These are phyloP conservation scores for Drosophila fulvimacula DNA, from an alignment of 2,888 invertebrate species.

Conservation along the genomic window DNA sequence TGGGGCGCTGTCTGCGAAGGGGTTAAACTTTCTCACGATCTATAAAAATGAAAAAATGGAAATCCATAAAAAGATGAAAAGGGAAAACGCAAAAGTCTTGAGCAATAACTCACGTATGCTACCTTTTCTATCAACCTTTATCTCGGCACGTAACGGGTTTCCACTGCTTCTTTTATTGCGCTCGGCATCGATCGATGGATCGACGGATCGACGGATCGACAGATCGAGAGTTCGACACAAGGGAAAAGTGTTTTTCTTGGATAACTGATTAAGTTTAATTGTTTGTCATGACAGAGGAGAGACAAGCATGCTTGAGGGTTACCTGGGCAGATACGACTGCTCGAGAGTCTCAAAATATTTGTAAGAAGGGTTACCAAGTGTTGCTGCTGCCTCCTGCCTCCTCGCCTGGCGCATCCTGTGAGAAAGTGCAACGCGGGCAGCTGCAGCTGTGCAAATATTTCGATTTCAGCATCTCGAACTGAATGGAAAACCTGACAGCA, in stretches of 20 bases:
- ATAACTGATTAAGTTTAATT: slow-evolving; percentile 66
- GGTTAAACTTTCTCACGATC: slow-evolving; percentile 81
- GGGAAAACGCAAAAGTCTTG: slow-evolving; percentile 57
- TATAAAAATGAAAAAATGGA: slow-evolving; percentile 58
- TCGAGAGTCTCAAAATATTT: slow-evolving; percentile 59
- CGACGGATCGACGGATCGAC: slow-evolving; percentile 38
- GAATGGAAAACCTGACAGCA: neutral
- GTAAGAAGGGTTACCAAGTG: slow-evolving; percentile 44
- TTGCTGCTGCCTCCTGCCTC: slow-evolving; percentile 1
- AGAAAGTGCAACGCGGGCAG: slow-evolving; percentile 19
- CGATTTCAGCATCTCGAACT: slow-evolving; percentile 10
- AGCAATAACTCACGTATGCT: slow-evolving; percentile 52
- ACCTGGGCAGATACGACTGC: slow-evolving; percentile 20
- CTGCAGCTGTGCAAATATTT: slow-evolving; percentile 33
- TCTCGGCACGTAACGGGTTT: slow-evolving; percentile 51
- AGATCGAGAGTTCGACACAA: slow-evolving; percentile 14
- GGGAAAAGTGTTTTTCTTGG: slow-evolving; percentile 67
- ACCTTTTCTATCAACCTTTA: slow-evolving; percentile 17
- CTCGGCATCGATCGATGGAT: slow-evolving; percentile 32
- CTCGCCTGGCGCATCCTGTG: slow-evolving; percentile 18
- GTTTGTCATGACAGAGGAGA: slow-evolving; percentile 49
- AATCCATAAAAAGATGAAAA: slow-evolving; percentile 62
- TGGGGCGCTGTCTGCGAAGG: slow-evolving; percentile 46
- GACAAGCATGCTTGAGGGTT: slow-evolving; percentile 11
- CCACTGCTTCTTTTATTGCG: slow-evolving; percentile 8